A percentile compares a stretch with the other conserved stretches of the same genome.
Evolutionary conservation across 1,140 invertebrate species (phyloP).

Genomic region (Apis dorsata): DNA sequence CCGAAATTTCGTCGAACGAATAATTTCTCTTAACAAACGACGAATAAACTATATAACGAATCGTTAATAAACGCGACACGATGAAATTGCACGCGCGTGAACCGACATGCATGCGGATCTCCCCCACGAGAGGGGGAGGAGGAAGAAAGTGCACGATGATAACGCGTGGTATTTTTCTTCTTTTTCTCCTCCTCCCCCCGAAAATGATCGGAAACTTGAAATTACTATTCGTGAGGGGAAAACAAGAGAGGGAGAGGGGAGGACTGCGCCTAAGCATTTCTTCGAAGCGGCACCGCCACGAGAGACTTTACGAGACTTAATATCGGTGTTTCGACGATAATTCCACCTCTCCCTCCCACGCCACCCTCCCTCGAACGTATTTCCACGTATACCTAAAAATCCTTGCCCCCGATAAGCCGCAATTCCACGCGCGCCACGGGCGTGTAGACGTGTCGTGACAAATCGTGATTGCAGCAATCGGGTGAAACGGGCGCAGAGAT

Average conservation of each 20-base stretch:
- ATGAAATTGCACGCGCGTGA: not conserved
- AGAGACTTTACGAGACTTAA: conserved; percentile 75
- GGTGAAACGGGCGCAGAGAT: conserved; percentile 33
- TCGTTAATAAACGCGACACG: not conserved
- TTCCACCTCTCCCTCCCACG: conserved; percentile 46
- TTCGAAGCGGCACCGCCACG: conserved; percentile 65
- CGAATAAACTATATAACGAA: too few species aligned
- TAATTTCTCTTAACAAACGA: too few species aligned
- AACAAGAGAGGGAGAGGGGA: conserved; percentile 58
- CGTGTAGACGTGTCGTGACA: conserved; percentile 70
- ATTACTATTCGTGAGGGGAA: conserved; percentile 71
- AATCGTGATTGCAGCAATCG: conserved; percentile 42
- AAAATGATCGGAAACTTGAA: conserved; percentile 59
- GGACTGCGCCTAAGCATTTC: conserved; percentile 72
- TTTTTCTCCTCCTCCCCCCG: not conserved
- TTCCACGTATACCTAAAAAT: conserved; percentile 68
- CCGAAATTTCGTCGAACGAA: too few species aligned
- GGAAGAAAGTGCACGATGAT: not conserved
- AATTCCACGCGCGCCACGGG: conserved; percentile 23
- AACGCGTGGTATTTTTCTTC: not conserved
- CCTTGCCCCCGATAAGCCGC: conserved; percentile 50
- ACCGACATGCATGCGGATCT: too few species aligned
- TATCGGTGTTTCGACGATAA: conserved; percentile 76
- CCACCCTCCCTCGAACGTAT: conserved; percentile 10
- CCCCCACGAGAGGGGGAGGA: too few species aligned